These are phyloP conservation scores for Epizoanthus scotinus DNA, from an alignment of 92 coral and sea anemone species.

Conservation along the genomic window DNA sequence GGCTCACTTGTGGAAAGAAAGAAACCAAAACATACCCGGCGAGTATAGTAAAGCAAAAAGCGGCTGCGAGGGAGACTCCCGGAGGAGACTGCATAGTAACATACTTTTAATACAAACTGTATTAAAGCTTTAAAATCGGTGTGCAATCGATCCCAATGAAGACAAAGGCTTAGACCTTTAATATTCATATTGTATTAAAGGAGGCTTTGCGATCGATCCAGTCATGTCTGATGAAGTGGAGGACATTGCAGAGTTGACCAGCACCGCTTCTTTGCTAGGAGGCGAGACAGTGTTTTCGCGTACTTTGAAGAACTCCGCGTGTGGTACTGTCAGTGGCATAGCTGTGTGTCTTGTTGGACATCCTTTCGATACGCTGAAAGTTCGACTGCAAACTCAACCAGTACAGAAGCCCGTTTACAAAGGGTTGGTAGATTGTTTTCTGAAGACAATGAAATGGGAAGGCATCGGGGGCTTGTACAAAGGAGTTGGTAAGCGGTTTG, in stretches of 20 bases:
- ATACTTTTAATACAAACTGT: too few species aligned
- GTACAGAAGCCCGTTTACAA: slow-evolving; percentile 79
- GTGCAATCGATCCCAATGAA: too few species aligned
- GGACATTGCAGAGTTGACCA: slow-evolving; percentile 1
- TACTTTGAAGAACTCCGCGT: slow-evolving; percentile 71
- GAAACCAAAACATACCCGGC: too few species aligned
- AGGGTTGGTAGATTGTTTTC: slow-evolving; percentile 79
- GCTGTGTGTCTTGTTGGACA: slow-evolving; percentile 92
- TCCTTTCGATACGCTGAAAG: slow-evolving; percentile 88
- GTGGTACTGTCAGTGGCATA: slow-evolving; percentile 85
- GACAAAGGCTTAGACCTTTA: too few species aligned
- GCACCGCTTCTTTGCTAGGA: slow-evolving; percentile 8
- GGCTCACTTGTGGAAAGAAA: too few species aligned
- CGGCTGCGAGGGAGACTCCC: too few species aligned
- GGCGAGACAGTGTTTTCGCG: slow-evolving; percentile 63
- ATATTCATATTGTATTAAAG: too few species aligned
- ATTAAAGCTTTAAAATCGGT: too few species aligned
- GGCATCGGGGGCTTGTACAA: slow-evolving; percentile 90
- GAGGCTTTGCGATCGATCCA: not conserved
- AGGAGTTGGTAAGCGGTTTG: slow-evolving; percentile 77
- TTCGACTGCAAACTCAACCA: slow-evolving; percentile 89
- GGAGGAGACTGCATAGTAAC: too few species aligned
- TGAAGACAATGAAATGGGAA: slow-evolving; percentile 91
- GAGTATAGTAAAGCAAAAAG: too few species aligned
- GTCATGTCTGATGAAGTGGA: slow-evolving; percentile 62